Conservation (phyloP, 2,888 invertebrate species). For the Hesperia comma region DNA sequence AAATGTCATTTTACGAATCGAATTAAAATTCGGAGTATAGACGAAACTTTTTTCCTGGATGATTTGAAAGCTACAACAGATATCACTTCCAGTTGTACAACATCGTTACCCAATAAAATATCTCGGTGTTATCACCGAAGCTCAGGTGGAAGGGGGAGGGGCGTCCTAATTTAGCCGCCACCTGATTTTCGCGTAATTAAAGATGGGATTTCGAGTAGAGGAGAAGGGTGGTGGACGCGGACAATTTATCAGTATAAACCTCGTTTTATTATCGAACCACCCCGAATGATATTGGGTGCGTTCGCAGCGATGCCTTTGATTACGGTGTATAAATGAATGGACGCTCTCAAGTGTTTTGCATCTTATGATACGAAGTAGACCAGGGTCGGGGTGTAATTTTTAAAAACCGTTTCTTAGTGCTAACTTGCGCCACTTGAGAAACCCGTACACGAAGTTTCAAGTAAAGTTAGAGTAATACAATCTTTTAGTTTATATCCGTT, state of each 20-base stretch:
- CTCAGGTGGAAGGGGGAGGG: slow-evolving; percentile 52
- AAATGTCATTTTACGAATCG: too few relatives aligned
- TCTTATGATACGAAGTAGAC: too few relatives aligned
- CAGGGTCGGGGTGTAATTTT: too few relatives aligned
- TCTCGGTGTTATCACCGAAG: slow-evolving; percentile 53
- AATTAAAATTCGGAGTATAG: too few relatives aligned
- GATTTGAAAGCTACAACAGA: too few relatives aligned
- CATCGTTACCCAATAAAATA: slow-evolving; percentile 50
- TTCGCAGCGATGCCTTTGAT: neutral
- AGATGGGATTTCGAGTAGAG: slow-evolving; percentile 55
- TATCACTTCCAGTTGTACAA: slow-evolving; percentile 18
- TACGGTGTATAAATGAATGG: neutral
- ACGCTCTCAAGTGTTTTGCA: too few relatives aligned
- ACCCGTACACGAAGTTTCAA: too few relatives aligned
- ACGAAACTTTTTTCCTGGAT: too few relatives aligned
- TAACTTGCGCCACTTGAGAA: too few relatives aligned
- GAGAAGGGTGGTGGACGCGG: slow-evolving; percentile 46
- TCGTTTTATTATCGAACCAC: slow-evolving; percentile 37
- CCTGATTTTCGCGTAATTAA: slow-evolving; percentile 67
- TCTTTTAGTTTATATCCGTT: too few relatives aligned
- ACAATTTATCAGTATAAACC: slow-evolving; percentile 50
- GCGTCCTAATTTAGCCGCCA: slow-evolving; percentile 54
- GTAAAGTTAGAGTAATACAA: too few relatives aligned
- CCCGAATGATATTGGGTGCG: neutral
- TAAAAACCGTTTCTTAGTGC: too few relatives aligned